Base-by-base conservation (phyloP, 2,113 vertebrate genomes). In the Macquaria australasica region DNA sequence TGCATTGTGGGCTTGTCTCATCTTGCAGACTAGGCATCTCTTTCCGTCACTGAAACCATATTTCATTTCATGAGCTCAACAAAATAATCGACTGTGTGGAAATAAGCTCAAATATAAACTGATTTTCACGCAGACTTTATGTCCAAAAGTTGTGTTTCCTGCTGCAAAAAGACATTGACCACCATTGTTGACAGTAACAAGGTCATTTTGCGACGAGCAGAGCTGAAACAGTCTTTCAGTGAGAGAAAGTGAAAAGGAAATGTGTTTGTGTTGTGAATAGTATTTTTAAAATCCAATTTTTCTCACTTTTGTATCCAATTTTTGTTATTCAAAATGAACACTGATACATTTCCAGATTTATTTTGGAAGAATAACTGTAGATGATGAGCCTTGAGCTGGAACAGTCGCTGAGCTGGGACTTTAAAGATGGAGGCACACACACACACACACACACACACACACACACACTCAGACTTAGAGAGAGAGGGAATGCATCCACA, bases 401-500 rank as follows among this genome's bases (percentile, higher is more conserved):
- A 73, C 72, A 72, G 31, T 48, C 11, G 14, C 25, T 48, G 45
- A 48, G 14, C 45, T 48, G 53, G 60, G 63, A 45, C 71, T 79
- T 83, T 88, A 78, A 73, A 84, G 79, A 85, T 63, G 74, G 78
- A 87, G 51, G 6, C 39, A 37, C 66, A 51, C 79, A 68, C 68
- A 71, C 23, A 37, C 15, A 20, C 62, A 70, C 23, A 34, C 20
- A 20, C 68, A 64, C 23, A 37, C 15, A 20, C 58, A 77, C 48
- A 77, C n/a, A 63, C n/a, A 59, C 62, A 71, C 18, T 18, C 15
- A 20, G 2, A 78, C 21, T 53, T 0, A 41, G 21, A 9, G 41
- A 73, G 68, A 67, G 76, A 87, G 87, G 84, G 90, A 93, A 93
- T 92, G 89, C 89, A 92, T 91, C 89, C 93, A 92, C 92, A 89